Evolutionary conservation across 92 coral and sea anemone genomes (phyloP).

Genomic region (Metridium senile): DNA sequence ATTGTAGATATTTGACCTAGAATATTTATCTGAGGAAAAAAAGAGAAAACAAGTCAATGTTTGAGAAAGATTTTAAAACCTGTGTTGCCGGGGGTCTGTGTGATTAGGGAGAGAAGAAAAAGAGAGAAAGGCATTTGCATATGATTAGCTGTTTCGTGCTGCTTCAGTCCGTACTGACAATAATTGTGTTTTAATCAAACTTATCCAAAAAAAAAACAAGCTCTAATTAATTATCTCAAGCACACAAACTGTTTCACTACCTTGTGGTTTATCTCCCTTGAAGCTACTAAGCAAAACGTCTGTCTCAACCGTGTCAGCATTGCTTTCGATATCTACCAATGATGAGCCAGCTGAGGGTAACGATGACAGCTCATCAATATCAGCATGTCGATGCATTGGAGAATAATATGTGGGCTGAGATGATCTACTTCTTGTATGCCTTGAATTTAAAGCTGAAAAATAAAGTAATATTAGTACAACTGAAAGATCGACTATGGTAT

Average conservation of each 20-base stretch:
- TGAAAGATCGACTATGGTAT: no score
- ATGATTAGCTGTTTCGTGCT: no score
- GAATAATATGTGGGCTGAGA: constrained; percentile 24
- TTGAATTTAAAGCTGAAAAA: constrained; percentile 1
- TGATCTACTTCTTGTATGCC: constrained; percentile 38
- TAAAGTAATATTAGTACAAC: not conserved
- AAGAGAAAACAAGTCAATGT: not conserved
- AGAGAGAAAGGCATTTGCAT: no score
- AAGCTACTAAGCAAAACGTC: constrained; percentile 82
- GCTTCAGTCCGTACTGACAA: no score
- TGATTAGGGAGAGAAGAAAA: no score
- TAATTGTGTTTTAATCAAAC: no score
- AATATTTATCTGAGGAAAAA: constrained; percentile 19
- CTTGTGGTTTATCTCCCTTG: constrained; percentile 60
- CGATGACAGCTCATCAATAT: constrained; percentile 72
- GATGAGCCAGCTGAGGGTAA: constrained; percentile 96
- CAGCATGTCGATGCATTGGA: constrained; percentile 22
- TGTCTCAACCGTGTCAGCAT: constrained; percentile 89
- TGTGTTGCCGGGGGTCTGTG: no score
- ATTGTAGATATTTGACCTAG: constrained; percentile 27
- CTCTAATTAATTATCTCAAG: not conserved
- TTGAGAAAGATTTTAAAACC: no score
- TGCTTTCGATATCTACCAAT: constrained; percentile 87
- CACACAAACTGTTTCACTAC: constrained; percentile 15
- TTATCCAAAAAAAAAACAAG: not conserved